Evolutionary conservation across 2,797 vertebrate species (phyloP).

Genomic region (Poecilia velifera): DNA sequence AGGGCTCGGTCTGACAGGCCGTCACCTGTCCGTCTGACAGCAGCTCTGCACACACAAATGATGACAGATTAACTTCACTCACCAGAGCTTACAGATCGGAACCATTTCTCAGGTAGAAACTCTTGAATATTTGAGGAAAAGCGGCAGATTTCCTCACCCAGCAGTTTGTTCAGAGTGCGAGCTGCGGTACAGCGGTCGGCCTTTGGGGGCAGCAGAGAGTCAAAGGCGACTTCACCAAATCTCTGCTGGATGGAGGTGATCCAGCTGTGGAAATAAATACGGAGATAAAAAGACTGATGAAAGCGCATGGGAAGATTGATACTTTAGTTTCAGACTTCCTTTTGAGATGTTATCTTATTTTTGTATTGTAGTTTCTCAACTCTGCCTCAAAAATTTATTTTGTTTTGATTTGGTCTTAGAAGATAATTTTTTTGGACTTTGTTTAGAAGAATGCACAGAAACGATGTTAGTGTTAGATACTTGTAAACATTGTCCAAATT

Average conservation of each 20-base stretch:
- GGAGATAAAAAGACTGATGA: background rate
- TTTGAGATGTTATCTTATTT: too few species aligned
- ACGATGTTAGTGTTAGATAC: too few species aligned
- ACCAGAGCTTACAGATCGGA: too few species aligned
- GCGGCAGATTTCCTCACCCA: slow-evolving; percentile 75
- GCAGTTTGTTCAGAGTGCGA: slow-evolving; percentile 72
- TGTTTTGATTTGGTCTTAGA: too few species aligned
- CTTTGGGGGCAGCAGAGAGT: slow-evolving; percentile 76
- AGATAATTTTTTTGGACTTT: too few species aligned
- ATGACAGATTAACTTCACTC: background rate
- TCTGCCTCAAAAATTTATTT: too few species aligned
- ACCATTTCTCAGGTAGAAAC: background rate
- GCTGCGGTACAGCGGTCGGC: slow-evolving; percentile 73
- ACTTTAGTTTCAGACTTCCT: too few species aligned
- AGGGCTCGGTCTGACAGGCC: slow-evolving; percentile 76
- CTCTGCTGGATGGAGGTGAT: slow-evolving; percentile 61
- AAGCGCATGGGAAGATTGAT: too few species aligned
- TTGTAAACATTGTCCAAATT: too few species aligned
- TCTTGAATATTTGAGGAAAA: background rate
- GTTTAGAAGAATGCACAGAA: too few species aligned
- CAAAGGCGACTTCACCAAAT: slow-evolving; percentile 68
- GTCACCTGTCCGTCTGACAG: slow-evolving; percentile 64
- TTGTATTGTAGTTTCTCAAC: too few species aligned
- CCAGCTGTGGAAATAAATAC: slow-evolving; percentile 52
- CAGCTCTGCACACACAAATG: slow-evolving; percentile 63